phyloP scores from a whole-genome alignment of 2,888 invertebrate genomes.

The Chironomus tentans region DNA sequence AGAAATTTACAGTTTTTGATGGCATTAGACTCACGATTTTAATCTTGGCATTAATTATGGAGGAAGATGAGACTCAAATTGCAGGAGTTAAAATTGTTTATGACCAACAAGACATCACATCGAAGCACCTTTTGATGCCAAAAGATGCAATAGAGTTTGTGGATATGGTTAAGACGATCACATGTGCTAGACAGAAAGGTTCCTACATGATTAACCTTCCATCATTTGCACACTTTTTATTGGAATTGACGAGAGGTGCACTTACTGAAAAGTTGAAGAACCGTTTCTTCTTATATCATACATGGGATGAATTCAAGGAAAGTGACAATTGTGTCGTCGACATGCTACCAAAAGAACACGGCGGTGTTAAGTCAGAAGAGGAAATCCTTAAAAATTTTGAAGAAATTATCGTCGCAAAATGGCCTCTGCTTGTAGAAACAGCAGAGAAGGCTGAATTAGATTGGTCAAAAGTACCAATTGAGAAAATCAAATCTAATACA shows the following conservation, averaged over 20 bases:
- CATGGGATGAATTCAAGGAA: slow-evolving; percentile 58
- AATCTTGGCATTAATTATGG: slow-evolving; percentile 71
- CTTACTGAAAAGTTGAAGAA: slow-evolving; percentile 7
- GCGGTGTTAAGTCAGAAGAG: slow-evolving; percentile 61
- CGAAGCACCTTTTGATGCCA: background rate
- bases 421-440: background rate
- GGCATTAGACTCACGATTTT: slow-evolving; percentile 79
- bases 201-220: slow-evolving; percentile 4
- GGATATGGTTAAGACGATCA: background rate
- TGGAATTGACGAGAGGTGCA: background rate
- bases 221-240: background rate
- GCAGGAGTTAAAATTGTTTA: slow-evolving; percentile 77
- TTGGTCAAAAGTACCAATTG: background rate
- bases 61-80: slow-evolving; percentile 75
- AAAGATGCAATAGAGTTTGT: slow-evolving; percentile 3
- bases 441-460: background rate
- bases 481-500: background rate
- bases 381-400: slow-evolving; percentile 75
- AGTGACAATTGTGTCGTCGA: slow-evolving; percentile 53
- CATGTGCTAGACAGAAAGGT: background rate
- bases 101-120: slow-evolving; percentile 41
- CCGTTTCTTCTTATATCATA: slow-evolving; percentile 39
- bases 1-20: slow-evolving; percentile 65
- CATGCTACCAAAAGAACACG: slow-evolving; percentile 79
- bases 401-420: slow-evolving; percentile 49